Evolutionary conservation across 2,888 invertebrate species (phyloP).

Genomic region (Megalurothrips usitatus): DNA sequence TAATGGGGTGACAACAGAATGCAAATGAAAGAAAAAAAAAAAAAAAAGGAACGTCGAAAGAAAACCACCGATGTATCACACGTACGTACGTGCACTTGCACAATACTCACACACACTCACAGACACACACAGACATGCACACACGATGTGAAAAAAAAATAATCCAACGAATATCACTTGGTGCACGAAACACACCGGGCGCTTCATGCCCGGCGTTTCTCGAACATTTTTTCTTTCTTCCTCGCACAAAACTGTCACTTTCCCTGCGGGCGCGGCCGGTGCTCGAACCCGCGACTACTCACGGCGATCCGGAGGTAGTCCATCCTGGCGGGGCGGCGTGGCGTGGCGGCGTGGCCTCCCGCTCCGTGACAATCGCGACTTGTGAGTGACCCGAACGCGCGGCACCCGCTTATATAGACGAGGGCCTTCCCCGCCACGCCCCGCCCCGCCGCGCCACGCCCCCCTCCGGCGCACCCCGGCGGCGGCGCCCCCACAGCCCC

Average conservation of each 20-base stretch:
- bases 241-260: neutral
- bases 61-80: too few species aligned
- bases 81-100: too few species aligned
- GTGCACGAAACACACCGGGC: too few species aligned
- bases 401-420: conserved; percentile 4
- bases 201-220: too few species aligned
- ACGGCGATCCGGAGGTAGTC: conserved; percentile 17
- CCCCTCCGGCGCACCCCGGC: neutral
- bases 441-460: conserved; percentile 14
- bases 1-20: too few species aligned
- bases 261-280: neutral
- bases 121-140: too few species aligned
- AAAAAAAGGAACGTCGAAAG: too few species aligned
- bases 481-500: neutral
- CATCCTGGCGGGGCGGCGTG: neutral
- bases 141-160: too few species aligned
- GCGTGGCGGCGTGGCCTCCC: neutral
- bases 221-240: neutral
- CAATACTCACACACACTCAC: too few species aligned
- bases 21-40: too few species aligned
- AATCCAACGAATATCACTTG: too few species aligned
- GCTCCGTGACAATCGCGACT: neutral
- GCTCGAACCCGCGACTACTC: neutral
- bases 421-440: neutral
- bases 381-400: conserved; percentile 14